Evolutionary conservation across 2,797 vertebrate species (phyloP).

Genomic region (Chelmon rostratus): DNA sequence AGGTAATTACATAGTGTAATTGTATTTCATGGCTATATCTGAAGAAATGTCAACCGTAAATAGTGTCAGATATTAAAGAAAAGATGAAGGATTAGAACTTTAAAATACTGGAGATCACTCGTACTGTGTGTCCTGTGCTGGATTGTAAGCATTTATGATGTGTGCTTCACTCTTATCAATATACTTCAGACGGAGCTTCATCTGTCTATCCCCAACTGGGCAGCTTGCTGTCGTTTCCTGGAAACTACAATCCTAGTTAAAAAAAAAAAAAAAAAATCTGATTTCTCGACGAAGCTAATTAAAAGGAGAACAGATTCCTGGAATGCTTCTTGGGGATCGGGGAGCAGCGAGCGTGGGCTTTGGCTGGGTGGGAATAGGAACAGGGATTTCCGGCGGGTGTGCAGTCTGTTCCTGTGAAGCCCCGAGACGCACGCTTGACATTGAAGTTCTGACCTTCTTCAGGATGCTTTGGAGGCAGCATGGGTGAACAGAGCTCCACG

Average conservation of each 20-base stretch:
- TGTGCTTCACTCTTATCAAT: background rate
- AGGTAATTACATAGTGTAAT: slow-evolving; percentile 4
- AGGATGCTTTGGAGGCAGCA: background rate
- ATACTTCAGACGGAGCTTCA: slow-evolving; percentile 35
- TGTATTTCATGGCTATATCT: background rate
- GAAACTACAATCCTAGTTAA: slow-evolving; percentile 53
- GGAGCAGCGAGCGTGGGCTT: slow-evolving; percentile 45
- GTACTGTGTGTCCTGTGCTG: background rate
- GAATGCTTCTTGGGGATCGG: slow-evolving; percentile 60
- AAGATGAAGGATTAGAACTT: background rate
- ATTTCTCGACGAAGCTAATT: slow-evolving; percentile 58
- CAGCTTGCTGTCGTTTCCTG: slow-evolving; percentile 45
- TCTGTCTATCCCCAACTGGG: background rate
- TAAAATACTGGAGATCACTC: background rate
- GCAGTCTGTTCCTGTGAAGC: slow-evolving; percentile 67
- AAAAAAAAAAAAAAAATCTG: slow-evolving; percentile 13
- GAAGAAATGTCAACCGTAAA: background rate
- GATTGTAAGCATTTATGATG: background rate
- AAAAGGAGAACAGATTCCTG: slow-evolving; percentile 68
- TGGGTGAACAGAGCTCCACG: background rate
- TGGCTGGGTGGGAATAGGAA: slow-evolving; percentile 65
- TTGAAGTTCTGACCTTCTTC: slow-evolving; percentile 73
- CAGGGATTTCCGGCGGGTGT: slow-evolving; percentile 60
- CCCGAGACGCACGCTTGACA: slow-evolving; percentile 66
- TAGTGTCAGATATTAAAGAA: background rate